Percentiles rank a stretch among this genome's conserved stretches.
These are phyloP conservation scores for Stigmatopora nigra DNA, from an alignment of 2,113 vertebrate species.

Conservation along the genomic window DNA sequence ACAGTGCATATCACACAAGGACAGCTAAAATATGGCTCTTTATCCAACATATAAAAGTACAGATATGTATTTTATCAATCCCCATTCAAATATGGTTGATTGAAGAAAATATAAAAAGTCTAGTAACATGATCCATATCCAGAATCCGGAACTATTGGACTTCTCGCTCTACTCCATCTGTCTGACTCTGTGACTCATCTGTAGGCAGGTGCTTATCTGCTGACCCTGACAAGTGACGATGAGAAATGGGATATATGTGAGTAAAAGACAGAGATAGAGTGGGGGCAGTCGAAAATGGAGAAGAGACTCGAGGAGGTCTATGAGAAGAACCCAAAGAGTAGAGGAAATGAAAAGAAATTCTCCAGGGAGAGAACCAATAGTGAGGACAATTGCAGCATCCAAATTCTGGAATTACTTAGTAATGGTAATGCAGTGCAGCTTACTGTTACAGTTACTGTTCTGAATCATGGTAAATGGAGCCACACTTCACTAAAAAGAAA, in stretches of 20 bases:
- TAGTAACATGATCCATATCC: slow-evolving; percentile 31
- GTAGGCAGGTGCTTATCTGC: slow-evolving; percentile 43
- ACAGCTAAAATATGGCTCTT: no score
- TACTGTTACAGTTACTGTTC: no score
- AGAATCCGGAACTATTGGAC: slow-evolving; percentile 42
- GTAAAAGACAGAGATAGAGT: slow-evolving; percentile 3
- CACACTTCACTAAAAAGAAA: background rate
- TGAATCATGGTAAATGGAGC: no score
- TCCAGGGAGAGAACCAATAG: slow-evolving; percentile 36
- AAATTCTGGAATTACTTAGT: slow-evolving; percentile 22
- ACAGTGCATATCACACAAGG: no score
- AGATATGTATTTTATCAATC: no score
- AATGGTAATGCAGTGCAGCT: no score
- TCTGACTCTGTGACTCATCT: slow-evolving; percentile 42
- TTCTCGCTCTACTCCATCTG: slow-evolving; percentile 16
- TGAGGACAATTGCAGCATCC: slow-evolving; percentile 50
- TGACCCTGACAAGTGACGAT: slow-evolving; percentile 45
- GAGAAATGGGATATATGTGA: slow-evolving; percentile 34
- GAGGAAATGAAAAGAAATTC: slow-evolving; percentile 13
- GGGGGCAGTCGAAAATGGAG: background rate
- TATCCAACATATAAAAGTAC: no score
- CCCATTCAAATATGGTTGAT: no score
- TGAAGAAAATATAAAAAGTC: background rate
- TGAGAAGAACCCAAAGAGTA: background rate
- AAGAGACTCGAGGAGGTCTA: slow-evolving; percentile 5